Percentiles rank a stretch among this genome's conserved stretches.
Conservation (phyloP, 2,888 invertebrate genomes). For the Bembecia ichneumoniformis region DNA sequence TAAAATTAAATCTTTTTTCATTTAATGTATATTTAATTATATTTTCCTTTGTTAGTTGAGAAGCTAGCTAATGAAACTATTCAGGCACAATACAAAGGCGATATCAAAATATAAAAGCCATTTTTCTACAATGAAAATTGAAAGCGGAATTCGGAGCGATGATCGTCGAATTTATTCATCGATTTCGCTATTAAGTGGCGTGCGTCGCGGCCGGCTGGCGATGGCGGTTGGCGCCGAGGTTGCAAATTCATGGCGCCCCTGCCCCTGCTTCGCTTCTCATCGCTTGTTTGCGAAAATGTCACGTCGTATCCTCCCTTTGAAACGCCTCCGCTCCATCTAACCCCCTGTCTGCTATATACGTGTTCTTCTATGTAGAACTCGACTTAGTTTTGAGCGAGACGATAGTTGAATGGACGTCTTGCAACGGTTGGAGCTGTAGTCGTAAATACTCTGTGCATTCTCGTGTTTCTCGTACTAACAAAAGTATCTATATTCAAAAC, state of each 20-base stretch:
- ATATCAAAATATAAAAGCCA: constrained; percentile 11
- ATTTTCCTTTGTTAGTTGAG: too few species aligned
- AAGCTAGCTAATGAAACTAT: too few species aligned
- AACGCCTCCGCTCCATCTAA: constrained; percentile 14
- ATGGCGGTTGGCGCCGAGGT: constrained; percentile 20
- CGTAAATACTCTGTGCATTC: constrained; percentile 20
- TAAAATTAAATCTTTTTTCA: too few species aligned
- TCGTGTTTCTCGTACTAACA: background rate
- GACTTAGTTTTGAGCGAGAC: constrained; percentile 25
- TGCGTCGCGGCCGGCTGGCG: constrained; percentile 23
- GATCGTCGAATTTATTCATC: constrained; percentile 41
- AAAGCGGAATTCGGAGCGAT: constrained; percentile 13
- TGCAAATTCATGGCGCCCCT: constrained; percentile 39
- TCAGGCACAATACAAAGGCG: too few species aligned
- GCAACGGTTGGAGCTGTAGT: constrained; percentile 20
- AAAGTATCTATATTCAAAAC: background rate
- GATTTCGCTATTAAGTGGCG: constrained; percentile 37
- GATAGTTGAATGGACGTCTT: constrained; percentile 23
- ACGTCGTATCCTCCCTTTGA: constrained; percentile 31
- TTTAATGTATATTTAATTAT: too few species aligned
- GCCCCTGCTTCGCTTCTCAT: constrained; percentile 28
- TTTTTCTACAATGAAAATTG: constrained; percentile 25
- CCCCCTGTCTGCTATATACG: constrained; percentile 3
- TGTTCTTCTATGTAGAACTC: constrained; percentile 33
- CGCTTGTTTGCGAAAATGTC: constrained; percentile 61